These are phyloP conservation scores for Spinus pinus DNA, from an alignment of 2,797 vertebrate species.

Conservation along the genomic window DNA sequence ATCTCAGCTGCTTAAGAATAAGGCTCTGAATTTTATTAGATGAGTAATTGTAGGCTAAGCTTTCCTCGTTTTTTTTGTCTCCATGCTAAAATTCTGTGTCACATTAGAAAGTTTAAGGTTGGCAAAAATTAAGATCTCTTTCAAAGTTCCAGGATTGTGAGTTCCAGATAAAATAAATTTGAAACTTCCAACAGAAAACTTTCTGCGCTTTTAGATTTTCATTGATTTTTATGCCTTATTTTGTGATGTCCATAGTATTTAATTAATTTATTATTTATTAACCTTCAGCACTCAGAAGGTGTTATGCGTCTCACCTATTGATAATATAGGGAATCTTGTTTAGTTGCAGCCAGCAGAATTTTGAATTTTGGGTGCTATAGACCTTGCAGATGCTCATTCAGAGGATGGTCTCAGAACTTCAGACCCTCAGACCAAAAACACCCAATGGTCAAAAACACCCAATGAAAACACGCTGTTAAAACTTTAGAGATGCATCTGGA, in stretches of 20 bases:
- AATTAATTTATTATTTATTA: not conserved
- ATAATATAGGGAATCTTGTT: not conserved
- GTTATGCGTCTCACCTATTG: not conserved
- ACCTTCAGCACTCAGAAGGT: not conserved
- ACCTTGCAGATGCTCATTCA: not conserved
- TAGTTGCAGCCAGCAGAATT: not conserved
- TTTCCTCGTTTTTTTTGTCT: not conserved
- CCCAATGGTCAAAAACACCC: not conserved
- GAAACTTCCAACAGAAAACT: not conserved
- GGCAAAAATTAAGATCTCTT: not conserved
- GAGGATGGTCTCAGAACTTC: not conserved
- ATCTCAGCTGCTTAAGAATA: not conserved
- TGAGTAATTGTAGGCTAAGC: not conserved
- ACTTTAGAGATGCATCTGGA: not conserved
- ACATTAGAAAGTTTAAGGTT: not conserved
- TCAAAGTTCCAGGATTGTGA: not conserved
- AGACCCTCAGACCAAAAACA: not conserved
- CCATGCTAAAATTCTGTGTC: not conserved
- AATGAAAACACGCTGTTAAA: not conserved
- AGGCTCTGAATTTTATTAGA: conserved; percentile 17
- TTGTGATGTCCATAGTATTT: accelerated
- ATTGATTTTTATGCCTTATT: not conserved
- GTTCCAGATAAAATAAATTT: not conserved
- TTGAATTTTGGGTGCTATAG: not conserved
- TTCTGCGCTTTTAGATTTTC: not conserved